These are phyloP conservation scores for Leucoraja ocellata DNA, from an alignment of 2,797 vertebrate species.

Conservation along the genomic window DNA sequence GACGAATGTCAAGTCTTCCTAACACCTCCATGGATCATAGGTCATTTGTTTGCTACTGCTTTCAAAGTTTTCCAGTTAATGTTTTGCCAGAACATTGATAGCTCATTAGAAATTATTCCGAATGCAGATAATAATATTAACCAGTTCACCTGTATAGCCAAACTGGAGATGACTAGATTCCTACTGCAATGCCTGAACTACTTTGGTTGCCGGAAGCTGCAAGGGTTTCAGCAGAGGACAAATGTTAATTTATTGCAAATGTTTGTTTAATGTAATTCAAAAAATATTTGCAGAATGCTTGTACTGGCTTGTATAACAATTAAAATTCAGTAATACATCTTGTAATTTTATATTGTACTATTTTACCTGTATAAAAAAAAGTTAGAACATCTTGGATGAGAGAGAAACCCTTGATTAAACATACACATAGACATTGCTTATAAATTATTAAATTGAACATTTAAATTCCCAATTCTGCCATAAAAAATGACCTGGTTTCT, in stretches of 20 bases:
- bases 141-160: not conserved
- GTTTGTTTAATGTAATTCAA: not conserved
- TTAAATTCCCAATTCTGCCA: not conserved
- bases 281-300: not conserved
- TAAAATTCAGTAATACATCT: not conserved
- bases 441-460: not conserved
- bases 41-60: not conserved
- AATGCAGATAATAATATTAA: not conserved
- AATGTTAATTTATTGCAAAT: not conserved
- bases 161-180: not conserved
- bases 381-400: not conserved
- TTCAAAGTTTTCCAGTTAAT: not conserved
- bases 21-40: not conserved
- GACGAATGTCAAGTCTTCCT: no score
- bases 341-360: not conserved
- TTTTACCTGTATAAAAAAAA: not conserved
- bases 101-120: not conserved
- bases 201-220: not conserved
- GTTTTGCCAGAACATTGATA: not conserved
- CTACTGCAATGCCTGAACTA: not conserved
- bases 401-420: not conserved
- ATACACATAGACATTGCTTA: not conserved
- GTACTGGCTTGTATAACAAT: not conserved
- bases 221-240: not conserved
- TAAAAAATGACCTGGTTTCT: not conserved